A percentile compares a stretch with the other conserved stretches of the same genome.
phyloP scores from a whole-genome alignment of 2,888 invertebrate species.

The Drosophila colorata region DNA sequence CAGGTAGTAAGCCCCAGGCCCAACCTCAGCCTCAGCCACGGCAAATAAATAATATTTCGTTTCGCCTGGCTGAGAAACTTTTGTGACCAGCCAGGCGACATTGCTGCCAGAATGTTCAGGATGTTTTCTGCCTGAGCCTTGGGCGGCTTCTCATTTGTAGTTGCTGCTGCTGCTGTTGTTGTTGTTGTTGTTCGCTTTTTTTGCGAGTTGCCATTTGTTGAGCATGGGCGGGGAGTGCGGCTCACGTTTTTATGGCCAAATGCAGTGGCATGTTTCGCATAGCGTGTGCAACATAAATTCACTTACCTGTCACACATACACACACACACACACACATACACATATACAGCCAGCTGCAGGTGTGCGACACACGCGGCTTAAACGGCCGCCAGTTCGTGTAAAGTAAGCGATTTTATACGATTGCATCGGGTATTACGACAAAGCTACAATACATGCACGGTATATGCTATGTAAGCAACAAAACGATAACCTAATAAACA shows the following conservation, averaged over 20 bases:
- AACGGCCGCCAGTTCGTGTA: slow-evolving; percentile 50
- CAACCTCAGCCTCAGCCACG: not conserved
- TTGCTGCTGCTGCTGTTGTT: not conserved
- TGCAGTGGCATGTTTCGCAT: slow-evolving; percentile 76
- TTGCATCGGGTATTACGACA: slow-evolving; percentile 17
- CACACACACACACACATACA: slow-evolving; percentile 22
- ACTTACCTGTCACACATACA: slow-evolving; percentile 69
- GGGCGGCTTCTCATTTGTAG: slow-evolving; percentile 12
- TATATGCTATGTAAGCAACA: not conserved
- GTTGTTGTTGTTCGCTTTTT: not conserved
- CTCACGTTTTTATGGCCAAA: slow-evolving; percentile 65
- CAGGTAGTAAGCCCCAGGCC: slow-evolving; percentile 32
- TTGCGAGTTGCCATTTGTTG: slow-evolving; percentile 28
- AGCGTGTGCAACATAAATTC: slow-evolving; percentile 77
- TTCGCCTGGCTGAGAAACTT: slow-evolving; percentile 35
- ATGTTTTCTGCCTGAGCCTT: slow-evolving; percentile 41
- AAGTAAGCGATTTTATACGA: slow-evolving; percentile 57
- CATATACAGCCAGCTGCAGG: slow-evolving; percentile 18
- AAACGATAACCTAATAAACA: not conserved
- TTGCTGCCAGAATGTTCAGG: slow-evolving; percentile 35
- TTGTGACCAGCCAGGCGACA: slow-evolving; percentile 54
- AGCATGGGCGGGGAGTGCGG: slow-evolving; percentile 2
- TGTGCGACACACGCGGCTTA: slow-evolving; percentile 42
- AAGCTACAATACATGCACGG: not conserved
- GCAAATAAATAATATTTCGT: slow-evolving; percentile 71